Evolutionary conservation across 2,113 vertebrate genomes (phyloP).

Genomic region (Struthio camelus): DNA sequence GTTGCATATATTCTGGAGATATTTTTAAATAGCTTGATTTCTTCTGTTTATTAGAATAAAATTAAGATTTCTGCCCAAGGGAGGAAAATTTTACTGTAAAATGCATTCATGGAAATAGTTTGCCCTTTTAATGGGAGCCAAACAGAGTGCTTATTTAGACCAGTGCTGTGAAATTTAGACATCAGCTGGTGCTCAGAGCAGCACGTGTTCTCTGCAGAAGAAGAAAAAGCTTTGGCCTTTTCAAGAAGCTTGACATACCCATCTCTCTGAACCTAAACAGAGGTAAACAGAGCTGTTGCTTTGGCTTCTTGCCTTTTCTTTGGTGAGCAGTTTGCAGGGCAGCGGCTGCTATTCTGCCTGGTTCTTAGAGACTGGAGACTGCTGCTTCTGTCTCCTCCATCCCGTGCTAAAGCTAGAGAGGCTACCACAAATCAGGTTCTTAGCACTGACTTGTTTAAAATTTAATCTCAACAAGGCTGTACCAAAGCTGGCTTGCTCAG

Average conservation of each 20-base stretch:
- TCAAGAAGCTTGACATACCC: background rate
- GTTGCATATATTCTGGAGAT: background rate
- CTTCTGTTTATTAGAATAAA: background rate
- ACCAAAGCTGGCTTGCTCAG: background rate
- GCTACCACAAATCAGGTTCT: background rate
- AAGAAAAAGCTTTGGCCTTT: background rate
- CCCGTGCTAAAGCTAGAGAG: background rate
- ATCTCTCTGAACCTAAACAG: background rate
- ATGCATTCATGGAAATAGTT: background rate
- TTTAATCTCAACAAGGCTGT: background rate
- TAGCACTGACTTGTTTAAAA: background rate
- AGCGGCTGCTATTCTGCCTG: background rate
- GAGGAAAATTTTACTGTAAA: background rate
- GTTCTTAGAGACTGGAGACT: background rate
- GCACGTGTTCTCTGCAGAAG: background rate
- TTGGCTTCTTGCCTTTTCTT: background rate
- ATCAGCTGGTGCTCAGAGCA: background rate
- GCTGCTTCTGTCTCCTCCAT: background rate
- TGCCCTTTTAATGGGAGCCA: background rate
- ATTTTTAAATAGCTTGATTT: background rate
- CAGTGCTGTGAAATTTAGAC: background rate
- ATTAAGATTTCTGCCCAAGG: background rate
- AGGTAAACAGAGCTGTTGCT: background rate
- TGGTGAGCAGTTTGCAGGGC: background rate
- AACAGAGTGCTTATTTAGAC: background rate